phyloP scores from a whole-genome alignment of 2,888 invertebrate species.

The Lomographa bimaculata region DNA sequence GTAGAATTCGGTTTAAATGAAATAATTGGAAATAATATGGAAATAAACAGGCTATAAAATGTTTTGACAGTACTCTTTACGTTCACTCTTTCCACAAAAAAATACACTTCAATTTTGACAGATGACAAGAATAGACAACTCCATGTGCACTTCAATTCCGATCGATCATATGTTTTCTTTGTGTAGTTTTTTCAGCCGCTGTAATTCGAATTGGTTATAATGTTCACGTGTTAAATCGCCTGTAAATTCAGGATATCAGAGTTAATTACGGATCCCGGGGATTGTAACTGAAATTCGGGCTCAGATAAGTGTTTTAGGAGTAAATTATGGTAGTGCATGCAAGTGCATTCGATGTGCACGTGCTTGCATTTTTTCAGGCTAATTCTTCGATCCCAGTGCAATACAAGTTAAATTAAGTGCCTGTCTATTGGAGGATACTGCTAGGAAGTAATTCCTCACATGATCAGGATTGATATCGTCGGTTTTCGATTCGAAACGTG shows the following conservation, averaged over 20 bases:
- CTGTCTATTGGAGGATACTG: slow-evolving; percentile 33
- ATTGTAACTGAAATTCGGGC: slow-evolving; percentile 22
- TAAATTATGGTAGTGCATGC: slow-evolving; percentile 51
- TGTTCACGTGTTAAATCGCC: slow-evolving; percentile 50
- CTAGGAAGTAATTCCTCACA: slow-evolving; percentile 23
- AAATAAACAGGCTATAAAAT: no score
- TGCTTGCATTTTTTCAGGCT: slow-evolving; percentile 77
- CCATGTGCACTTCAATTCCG: slow-evolving; percentile 80
- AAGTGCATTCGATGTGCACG: slow-evolving; percentile 76
- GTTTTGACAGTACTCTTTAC: no score
- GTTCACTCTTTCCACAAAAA: no score
- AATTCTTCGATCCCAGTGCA: slow-evolving; percentile 58
- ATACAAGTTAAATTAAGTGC: slow-evolving; percentile 39
- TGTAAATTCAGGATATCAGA: slow-evolving; percentile 32
- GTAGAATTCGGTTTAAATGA: no score
- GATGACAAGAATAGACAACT: slow-evolving; percentile 67
- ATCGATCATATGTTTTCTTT: slow-evolving; percentile 84
- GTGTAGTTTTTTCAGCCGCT: slow-evolving; percentile 82
- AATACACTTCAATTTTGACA: slow-evolving; percentile 37
- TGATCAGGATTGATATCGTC: slow-evolving; percentile 25
- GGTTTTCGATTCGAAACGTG: slow-evolving; percentile 49
- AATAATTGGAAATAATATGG: no score
- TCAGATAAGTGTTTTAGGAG: slow-evolving; percentile 31
- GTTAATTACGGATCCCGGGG: slow-evolving; percentile 32
- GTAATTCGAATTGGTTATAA: slow-evolving; percentile 77